Conservation (phyloP, 1,140 invertebrate species). For the Linepithema humile region DNA sequence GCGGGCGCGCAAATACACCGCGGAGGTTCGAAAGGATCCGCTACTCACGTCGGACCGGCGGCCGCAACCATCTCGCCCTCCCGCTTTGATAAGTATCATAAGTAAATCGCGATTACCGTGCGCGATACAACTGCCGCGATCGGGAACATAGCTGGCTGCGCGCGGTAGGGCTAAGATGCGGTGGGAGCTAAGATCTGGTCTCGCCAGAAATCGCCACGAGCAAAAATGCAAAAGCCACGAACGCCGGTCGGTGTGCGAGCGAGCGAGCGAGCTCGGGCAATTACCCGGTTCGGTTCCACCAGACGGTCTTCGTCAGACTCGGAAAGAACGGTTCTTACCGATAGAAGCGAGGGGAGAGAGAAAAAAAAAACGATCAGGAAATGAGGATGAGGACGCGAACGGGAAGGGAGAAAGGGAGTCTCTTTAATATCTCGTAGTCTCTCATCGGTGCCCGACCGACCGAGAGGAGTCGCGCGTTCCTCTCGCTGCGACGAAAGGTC, state of each 20-base stretch:
- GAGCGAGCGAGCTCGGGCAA: slow-evolving; percentile 64
- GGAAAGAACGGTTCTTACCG: slow-evolving; percentile 15
- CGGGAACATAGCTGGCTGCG: slow-evolving; percentile 18
- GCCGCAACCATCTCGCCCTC: slow-evolving; percentile 7
- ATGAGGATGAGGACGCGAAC: not conserved
- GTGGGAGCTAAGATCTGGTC: slow-evolving; percentile 50
- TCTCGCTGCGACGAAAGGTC: slow-evolving; percentile 78
- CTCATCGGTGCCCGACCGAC: slow-evolving; percentile 60
- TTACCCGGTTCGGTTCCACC: slow-evolving; percentile 72
- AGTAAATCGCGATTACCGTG: slow-evolving; percentile 72
- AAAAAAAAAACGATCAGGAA: not conserved
- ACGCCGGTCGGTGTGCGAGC: slow-evolving; percentile 45
- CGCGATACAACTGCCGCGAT: slow-evolving; percentile 64
- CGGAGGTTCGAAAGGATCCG: slow-evolving; percentile 39
- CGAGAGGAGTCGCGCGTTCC: slow-evolving; percentile 50
- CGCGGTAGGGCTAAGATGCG: slow-evolving; percentile 12
- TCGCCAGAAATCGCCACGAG: slow-evolving; percentile 63
- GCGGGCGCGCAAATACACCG: slow-evolving; percentile 15
- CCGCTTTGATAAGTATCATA: slow-evolving; percentile 70
- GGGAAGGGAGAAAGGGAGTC: slow-evolving; percentile 34
- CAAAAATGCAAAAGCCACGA: slow-evolving; percentile 70
- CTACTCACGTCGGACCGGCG: slow-evolving; percentile 56
- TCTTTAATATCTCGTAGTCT: slow-evolving; percentile 66
- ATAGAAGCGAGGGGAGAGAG: not conserved
- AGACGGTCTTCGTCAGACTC: slow-evolving; percentile 19